phyloP scores from a whole-genome alignment of 2,888 invertebrate genomes.

The Crossocerus cetratus region DNA sequence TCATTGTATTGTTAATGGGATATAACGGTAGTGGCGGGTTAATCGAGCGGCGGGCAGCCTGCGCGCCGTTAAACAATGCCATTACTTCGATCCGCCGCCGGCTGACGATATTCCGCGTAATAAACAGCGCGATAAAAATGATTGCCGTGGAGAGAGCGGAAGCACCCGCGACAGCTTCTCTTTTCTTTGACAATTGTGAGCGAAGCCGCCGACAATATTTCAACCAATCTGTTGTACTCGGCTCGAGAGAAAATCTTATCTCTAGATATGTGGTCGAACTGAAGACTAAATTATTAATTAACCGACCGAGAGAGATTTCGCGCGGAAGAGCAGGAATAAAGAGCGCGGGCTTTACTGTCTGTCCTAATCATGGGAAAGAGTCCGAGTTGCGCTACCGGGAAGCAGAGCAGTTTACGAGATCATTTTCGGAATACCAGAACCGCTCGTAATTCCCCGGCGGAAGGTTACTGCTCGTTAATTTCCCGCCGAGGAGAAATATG shows the following conservation, averaged over 20 bases:
- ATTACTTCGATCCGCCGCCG: neutral
- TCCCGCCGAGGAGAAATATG: conserved; percentile 17
- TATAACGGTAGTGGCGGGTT: conserved; percentile 7
- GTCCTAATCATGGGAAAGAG: conserved; percentile 29
- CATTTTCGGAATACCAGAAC: conserved; percentile 44
- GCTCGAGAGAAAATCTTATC: no score
- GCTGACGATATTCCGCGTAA: no score
- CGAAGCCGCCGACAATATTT: no score
- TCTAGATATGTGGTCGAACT: no score
- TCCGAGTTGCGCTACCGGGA: conserved; percentile 32
- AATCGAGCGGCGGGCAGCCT: neutral
- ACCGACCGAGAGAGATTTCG: no score
- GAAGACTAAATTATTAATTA: no score
- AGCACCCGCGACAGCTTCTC: no score
- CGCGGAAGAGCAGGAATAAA: no score
- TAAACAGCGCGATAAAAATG: no score
- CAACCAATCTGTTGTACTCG: no score
- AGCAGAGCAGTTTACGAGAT: conserved; percentile 41
- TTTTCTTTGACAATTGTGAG: no score
- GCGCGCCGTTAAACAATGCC: neutral
- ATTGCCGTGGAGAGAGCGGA: no score
- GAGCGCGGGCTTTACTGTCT: neutral
- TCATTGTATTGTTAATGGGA: conserved; percentile 20
- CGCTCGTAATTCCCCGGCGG: conserved; percentile 17
- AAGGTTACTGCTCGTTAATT: conserved; percentile 32